Conservation (phyloP, 2,113 vertebrate genomes). For the Cromileptes altivelis region DNA sequence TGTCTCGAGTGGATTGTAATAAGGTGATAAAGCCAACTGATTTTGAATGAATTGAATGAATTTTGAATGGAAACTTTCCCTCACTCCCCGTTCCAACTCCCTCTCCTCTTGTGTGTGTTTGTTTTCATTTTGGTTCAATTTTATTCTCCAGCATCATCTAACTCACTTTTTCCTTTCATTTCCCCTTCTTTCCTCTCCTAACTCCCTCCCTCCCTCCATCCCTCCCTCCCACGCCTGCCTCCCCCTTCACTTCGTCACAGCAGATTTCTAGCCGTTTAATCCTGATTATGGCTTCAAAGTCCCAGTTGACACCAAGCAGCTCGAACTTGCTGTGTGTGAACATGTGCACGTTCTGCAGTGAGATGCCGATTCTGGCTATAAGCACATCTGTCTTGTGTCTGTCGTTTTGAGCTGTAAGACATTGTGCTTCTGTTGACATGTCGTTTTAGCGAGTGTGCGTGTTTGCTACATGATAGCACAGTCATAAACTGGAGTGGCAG, state of each 20-base stretch:
- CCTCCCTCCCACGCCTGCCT: no score
- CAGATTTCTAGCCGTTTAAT: conserved; percentile 62
- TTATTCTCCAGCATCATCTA: not conserved
- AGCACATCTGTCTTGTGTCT: conserved; percentile 34
- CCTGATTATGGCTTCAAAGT: conserved; percentile 65
- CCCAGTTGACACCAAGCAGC: conserved; percentile 47
- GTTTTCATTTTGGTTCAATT: not conserved
- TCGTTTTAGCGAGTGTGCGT: not conserved
- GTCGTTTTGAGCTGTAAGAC: not conserved
- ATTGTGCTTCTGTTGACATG: not conserved
- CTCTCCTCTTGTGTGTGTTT: not conserved
- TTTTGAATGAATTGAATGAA: no score
- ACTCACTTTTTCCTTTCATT: not conserved
- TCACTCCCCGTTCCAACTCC: not conserved
- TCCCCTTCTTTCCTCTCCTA: not conserved
- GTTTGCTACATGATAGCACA: not conserved
- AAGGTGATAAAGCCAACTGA: not conserved
- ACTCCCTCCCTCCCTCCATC: not conserved
- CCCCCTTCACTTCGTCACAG: conserved; percentile 38
- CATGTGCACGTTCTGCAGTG: not conserved
- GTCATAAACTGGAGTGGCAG: conserved; percentile 32
- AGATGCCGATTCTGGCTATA: conserved; percentile 2
- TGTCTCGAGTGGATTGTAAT: not conserved
- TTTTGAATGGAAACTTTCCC: not conserved
- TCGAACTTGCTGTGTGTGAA: conserved; percentile 13